Conservation (phyloP, 2,113 vertebrate species). For the Ciconia stormi region DNA sequence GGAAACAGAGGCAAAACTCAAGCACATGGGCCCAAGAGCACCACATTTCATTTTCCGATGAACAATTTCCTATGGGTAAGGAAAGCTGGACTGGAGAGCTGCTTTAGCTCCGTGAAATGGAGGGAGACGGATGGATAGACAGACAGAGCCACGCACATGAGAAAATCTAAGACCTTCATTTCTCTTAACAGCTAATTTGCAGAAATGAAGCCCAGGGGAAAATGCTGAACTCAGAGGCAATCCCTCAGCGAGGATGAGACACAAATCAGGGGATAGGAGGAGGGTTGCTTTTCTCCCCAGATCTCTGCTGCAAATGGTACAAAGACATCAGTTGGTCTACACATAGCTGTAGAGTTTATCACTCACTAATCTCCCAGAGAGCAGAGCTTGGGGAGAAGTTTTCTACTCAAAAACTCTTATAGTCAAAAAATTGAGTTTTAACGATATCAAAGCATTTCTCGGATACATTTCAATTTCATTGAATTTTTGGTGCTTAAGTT, state of each 20-base stretch:
- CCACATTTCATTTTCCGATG: background rate
- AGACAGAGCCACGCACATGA: background rate
- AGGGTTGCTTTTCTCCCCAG: background rate
- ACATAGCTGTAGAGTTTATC: background rate
- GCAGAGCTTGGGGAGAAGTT: background rate
- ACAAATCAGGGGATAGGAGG: background rate
- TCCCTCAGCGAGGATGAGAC: background rate
- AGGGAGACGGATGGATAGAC: background rate
- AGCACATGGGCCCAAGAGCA: rapidly evolving
- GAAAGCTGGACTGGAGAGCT: background rate
- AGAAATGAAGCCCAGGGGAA: background rate
- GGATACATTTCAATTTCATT: background rate
- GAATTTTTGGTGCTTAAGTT: background rate
- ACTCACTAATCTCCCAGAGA: background rate
- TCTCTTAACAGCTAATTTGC: background rate
- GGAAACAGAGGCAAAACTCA: background rate
- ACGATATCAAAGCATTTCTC: background rate
- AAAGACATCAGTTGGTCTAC: background rate
- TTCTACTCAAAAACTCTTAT: background rate
- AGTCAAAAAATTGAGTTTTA: background rate
- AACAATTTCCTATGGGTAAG: background rate
- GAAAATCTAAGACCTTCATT: background rate
- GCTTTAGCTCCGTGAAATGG: background rate
- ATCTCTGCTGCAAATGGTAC: background rate
- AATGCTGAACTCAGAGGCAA: background rate